These are phyloP conservation scores for Callithrix jacchus DNA, from an alignment of 2,113 vertebrate genomes.

Conservation along the genomic window DNA sequence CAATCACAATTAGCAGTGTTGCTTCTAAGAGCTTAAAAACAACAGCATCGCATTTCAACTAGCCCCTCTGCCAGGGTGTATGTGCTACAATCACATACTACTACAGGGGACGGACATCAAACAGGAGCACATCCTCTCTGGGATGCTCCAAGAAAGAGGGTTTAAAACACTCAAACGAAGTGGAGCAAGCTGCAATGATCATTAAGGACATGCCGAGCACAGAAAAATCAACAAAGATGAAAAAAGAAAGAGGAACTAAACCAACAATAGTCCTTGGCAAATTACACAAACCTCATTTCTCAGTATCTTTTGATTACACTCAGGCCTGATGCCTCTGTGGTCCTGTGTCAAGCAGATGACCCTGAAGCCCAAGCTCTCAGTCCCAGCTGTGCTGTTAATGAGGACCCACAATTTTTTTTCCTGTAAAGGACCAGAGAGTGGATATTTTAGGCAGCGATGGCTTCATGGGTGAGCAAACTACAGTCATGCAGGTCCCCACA, in stretches of 20 bases:
- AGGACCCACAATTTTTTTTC: not conserved
- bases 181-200: not conserved
- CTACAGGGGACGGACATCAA: not conserved
- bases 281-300: not conserved
- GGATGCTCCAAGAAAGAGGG: not conserved
- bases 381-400: not conserved
- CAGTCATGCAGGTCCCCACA: not conserved
- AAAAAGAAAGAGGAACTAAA: not conserved
- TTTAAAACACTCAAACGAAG: not conserved
- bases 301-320: not conserved
- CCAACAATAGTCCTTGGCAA: not conserved
- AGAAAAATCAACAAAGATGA: not conserved
- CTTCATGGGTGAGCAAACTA: too few species aligned
- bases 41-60: rapidly evolving
- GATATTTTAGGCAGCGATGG: not conserved
- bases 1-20: rapidly evolving
- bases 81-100: not conserved
- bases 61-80: too few species aligned
- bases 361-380: too few species aligned
- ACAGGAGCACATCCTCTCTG: not conserved
- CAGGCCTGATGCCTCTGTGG: too few species aligned
- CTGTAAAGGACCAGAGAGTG: not conserved
- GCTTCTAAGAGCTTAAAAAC: too few species aligned
- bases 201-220: not conserved
- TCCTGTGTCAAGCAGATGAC: not conserved